Evolutionary conservation across 2,113 vertebrate species (phyloP), one percentile per base, ranked within the genome.

Genomic region (Chloropsis cyanopogon): DNA sequence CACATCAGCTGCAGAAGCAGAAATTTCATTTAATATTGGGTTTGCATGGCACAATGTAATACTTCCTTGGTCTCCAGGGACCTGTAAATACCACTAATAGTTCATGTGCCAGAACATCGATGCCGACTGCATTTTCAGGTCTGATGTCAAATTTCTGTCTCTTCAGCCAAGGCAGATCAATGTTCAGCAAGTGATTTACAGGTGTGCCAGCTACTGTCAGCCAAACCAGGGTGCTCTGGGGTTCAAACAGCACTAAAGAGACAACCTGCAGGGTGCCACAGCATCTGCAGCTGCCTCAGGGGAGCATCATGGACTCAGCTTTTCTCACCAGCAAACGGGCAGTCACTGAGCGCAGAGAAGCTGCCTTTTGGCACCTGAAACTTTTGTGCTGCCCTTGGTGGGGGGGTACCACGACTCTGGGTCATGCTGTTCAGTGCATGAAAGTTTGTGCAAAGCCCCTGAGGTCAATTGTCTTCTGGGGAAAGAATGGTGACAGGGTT

Each of bases 201-300:
- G 94, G 86, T 69, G 93, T 95, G 23, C 92, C 95, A 47, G 75
- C 70, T 52, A 71, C 95, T 61, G 94, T 96, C 90, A 97, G 90
- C 82, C 95, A 95, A 83, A 97, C 93, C 15, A 96, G 22, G 4
- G 97, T 89, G 14, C 96, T 96, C 68, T 96, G 94, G 79, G 94
- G 95, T 31, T 92, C 97, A 65, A 94, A 86, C 92, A 96, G 89
- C 52, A 57, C 96, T 25, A 76, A 63, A 68, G 71, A 95, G 70
- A 29, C 47, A 33, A 59, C 70, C 85, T 65, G 92, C 59, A 1
- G 93, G 94, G 46, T 95, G 97, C 70, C 98, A 95, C 47, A 86
- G 95, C 68, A 94, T 25, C 63, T 14, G 2, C 71, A 53, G 41
- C 29, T 82, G 72, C 63, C 54, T 60, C 71, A 24, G 80, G 72